These are phyloP conservation scores for Gymnothorax reevesii DNA, from an alignment of 2,797 vertebrate species.

Conservation along the genomic window DNA sequence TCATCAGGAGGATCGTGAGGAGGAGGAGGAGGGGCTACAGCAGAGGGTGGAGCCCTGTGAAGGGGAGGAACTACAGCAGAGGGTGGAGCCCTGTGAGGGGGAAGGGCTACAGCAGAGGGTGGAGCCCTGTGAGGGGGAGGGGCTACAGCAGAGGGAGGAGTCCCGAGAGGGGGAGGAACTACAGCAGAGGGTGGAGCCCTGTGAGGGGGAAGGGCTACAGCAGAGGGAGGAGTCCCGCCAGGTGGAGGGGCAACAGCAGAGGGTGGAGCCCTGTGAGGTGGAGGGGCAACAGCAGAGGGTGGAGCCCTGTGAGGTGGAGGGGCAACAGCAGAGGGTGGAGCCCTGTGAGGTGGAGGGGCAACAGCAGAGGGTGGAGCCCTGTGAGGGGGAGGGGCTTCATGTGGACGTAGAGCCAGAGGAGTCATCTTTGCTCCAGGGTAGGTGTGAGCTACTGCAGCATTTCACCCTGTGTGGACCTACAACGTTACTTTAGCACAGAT, in stretches of 20 bases:
- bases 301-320: too few relatives aligned
- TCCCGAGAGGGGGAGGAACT: slow-evolving; percentile 46
- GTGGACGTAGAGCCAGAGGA: slow-evolving; percentile 49
- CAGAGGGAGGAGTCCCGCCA: too few relatives aligned
- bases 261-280: too few relatives aligned
- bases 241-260: slow-evolving; percentile 7
- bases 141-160: slow-evolving; percentile 39
- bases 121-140: too few relatives aligned
- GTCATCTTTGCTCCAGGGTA: slow-evolving; percentile 55
- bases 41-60: slow-evolving; percentile 40
- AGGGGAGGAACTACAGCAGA: slow-evolving; percentile 45
- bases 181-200: too few relatives aligned
- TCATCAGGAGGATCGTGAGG: slow-evolving; percentile 49
- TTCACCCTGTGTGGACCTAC: neutral
- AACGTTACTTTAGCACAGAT: neutral
- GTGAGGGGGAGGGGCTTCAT: too few relatives aligned
- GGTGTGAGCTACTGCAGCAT: slow-evolving; percentile 10
- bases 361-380: too few relatives aligned
- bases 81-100: too few relatives aligned
- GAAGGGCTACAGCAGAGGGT: too few relatives aligned
- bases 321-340: slow-evolving; percentile 3
- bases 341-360: too few relatives aligned
- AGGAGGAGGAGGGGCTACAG: slow-evolving; percentile 50
- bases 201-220: too few relatives aligned
- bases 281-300: too few relatives aligned